Evolutionary conservation across 2,888 invertebrate species (phyloP).

Genomic region (Argyresthia goedartella): DNA sequence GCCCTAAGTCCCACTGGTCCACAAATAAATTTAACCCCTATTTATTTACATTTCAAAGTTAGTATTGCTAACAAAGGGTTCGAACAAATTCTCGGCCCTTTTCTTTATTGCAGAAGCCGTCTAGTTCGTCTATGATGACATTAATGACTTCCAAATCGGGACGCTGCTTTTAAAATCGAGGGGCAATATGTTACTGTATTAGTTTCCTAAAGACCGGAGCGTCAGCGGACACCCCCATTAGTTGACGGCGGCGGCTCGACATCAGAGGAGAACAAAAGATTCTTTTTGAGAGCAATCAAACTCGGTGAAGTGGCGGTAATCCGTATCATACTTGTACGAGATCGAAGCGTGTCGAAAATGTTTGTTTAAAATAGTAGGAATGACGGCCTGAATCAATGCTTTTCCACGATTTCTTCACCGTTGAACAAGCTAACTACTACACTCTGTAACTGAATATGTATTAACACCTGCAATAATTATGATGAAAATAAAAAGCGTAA

Average conservation of each 20-base stretch:
- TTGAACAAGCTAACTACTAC: neutral
- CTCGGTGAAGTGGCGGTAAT: constrained; percentile 35
- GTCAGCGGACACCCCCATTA: constrained; percentile 35
- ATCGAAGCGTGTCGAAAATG: neutral
- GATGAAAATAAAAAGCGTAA: constrained; percentile 1
- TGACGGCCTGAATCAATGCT: constrained; percentile 3
- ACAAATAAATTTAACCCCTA: constrained; percentile 18
- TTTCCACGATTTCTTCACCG: neutral
- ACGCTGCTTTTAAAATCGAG: constrained; percentile 42
- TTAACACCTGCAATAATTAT: neutral
- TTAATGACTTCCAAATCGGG: constrained; percentile 53
- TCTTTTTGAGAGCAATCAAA: constrained; percentile 41
- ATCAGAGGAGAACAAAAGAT: constrained; percentile 37
- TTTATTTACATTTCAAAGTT: neutral
- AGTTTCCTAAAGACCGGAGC: constrained; percentile 30
- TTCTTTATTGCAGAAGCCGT: constrained; percentile 42
- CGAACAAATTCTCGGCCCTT: constrained; percentile 2
- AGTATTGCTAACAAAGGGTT: neutral
- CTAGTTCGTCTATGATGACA: constrained; percentile 52
- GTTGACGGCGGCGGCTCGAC: constrained; percentile 36
- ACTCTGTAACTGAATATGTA: constrained; percentile 2
- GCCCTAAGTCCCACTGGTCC: constrained; percentile 15
- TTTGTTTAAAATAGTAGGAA: constrained; percentile 1
- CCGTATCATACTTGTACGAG: neutral
- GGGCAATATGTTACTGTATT: constrained; percentile 30